Conservation (phyloP, 2,888 invertebrate genomes). For the Rhabditoides inermis region DNA sequence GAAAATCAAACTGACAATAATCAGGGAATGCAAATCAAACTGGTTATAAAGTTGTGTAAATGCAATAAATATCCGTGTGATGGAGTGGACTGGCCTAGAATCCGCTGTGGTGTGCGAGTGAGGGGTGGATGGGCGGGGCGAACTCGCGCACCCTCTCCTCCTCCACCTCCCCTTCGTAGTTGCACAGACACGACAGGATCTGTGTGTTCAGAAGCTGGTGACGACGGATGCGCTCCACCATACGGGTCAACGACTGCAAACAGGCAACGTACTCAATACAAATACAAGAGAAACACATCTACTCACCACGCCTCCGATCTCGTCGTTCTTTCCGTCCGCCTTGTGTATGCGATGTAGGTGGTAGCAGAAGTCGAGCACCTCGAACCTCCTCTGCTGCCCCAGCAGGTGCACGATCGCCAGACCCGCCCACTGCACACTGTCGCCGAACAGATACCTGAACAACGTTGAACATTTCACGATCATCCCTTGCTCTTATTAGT, state of each 20-base stretch:
- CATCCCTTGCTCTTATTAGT: no score
- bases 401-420: conserved; percentile 88
- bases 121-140: conserved; percentile 77
- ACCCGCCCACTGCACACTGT: conserved; percentile 96
- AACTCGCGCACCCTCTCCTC: conserved; percentile 89
- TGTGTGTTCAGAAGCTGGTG: conserved; percentile 97
- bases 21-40: conserved; percentile 2
- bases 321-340: conserved; percentile 88
- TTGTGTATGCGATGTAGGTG: conserved; percentile 89
- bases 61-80: conserved; percentile 10
- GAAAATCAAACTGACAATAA: conserved; percentile 5
- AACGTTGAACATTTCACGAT: neutral
- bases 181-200: conserved; percentile 2
- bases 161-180: conserved; percentile 54
- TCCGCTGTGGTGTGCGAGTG: conserved; percentile 9
- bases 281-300: no score
- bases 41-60: neutral
- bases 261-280: neutral
- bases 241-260: conserved; percentile 76
- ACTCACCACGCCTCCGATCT: conserved; percentile 73
- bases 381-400: conserved; percentile 81
- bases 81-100: neutral
- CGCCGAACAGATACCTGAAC: conserved; percentile 83
- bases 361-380: conserved; percentile 95
- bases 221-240: conserved; percentile 92